Conservation (phyloP, 2,113 vertebrate genomes). For the Astur gentilis region DNA sequence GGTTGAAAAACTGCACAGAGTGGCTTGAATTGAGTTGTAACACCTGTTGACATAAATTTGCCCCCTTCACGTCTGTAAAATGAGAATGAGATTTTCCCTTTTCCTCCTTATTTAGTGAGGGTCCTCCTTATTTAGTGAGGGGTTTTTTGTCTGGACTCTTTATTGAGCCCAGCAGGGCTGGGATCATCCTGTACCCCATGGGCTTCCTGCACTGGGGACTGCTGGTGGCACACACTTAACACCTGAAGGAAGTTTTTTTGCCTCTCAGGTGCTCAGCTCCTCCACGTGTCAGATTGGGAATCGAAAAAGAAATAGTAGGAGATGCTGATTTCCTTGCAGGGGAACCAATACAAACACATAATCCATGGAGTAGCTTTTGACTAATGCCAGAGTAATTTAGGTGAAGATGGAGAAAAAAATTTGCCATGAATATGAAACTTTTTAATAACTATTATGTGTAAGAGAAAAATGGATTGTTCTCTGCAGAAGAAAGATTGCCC, state of each 20-base stretch:
- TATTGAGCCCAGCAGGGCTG: not conserved
- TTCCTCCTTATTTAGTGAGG: not conserved
- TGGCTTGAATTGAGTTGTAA: not conserved
- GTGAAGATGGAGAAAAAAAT: not conserved
- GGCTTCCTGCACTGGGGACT: not conserved
- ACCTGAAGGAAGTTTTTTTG: not conserved
- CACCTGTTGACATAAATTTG: not conserved
- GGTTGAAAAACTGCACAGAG: not conserved
- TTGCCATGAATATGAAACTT: not conserved
- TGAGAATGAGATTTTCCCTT: not conserved
- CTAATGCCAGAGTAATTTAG: not conserved
- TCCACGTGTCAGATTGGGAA: fast-evolving
- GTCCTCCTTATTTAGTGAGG: not conserved
- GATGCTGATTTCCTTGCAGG: not conserved
- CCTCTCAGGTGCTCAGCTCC: not conserved
- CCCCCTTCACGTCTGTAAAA: not conserved
- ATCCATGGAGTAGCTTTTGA: not conserved
- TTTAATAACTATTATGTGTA: not conserved
- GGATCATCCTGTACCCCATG: fast-evolving
- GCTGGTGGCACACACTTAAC: not conserved
- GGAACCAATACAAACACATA: not conserved
- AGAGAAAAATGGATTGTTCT: not conserved
- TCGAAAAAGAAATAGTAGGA: not conserved
- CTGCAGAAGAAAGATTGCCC: not conserved
- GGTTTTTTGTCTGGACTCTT: not conserved